A percentile compares a stretch with the other conserved stretches of the same genome.
Conservation (phyloP, 2,113 vertebrate genomes). For the Nothoprocta pentlandii region DNA sequence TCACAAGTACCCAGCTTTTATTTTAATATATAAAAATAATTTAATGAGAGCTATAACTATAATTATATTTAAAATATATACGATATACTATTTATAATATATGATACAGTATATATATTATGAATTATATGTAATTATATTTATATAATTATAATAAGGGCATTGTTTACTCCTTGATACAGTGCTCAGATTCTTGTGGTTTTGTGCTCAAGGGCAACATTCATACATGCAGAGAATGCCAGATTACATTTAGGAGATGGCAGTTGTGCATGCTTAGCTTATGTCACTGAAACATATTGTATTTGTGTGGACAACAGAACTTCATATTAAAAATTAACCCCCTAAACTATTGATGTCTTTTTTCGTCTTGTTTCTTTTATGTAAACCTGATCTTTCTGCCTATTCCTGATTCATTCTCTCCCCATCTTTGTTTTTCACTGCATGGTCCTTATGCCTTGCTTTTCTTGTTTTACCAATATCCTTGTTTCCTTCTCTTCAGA, state of each 20-base stretch:
- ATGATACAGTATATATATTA: too few species aligned
- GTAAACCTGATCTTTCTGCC: neutral
- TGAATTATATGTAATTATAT: too few species aligned
- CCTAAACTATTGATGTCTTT: neutral
- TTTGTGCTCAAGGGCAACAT: neutral
- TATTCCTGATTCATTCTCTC: neutral
- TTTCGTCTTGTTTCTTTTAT: neutral
- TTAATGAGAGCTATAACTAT: neutral
- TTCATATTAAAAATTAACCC: neutral
- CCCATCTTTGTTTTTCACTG: neutral
- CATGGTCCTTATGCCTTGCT: neutral
- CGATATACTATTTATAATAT: too few species aligned
- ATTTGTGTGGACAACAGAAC: neutral
- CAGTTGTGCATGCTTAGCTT: neutral
- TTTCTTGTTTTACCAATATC: neutral
- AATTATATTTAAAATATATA: too few species aligned
- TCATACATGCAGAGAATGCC: fast-evolving
- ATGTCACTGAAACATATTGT: neutral
- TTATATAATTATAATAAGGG: neutral
- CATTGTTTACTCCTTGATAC: fast-evolving
- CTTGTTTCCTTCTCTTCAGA: neutral
- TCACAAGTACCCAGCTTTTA: neutral
- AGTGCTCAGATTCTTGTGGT: neutral
- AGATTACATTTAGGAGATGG: neutral
- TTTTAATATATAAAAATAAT: neutral